Conservation (phyloP, 2,797 vertebrate species). For the Miopithecus talapoin region DNA sequence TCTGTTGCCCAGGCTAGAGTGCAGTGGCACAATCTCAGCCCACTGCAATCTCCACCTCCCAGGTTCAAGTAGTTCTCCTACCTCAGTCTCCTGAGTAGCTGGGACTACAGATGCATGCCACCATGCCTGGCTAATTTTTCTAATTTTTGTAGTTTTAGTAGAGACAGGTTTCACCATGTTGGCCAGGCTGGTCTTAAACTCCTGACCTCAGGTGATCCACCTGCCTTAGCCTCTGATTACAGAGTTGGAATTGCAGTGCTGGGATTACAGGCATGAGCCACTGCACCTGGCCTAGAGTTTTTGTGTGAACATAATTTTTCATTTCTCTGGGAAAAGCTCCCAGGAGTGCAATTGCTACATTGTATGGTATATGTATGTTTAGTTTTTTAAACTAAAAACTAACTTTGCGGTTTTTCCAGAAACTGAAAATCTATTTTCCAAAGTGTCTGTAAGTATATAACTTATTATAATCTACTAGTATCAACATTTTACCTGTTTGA, state of each 20-base stretch:
- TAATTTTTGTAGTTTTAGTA: not conserved
- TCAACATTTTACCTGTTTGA: constrained; percentile 3
- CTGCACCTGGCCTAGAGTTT: not conserved
- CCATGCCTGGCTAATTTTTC: not conserved
- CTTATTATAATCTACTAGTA: constrained; percentile 7
- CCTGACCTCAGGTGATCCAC: not conserved
- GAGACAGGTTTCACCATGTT: not conserved
- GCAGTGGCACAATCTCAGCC: not conserved
- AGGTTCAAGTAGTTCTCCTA: not conserved
- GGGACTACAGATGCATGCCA: not conserved
- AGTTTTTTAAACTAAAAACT: constrained; percentile 30
- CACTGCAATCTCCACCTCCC: not conserved
- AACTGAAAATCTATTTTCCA: not conserved
- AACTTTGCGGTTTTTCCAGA: constrained; percentile 30
- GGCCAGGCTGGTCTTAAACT: not conserved
- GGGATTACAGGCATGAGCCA: not conserved
- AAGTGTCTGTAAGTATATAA: not conserved
- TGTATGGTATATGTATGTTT: constrained; percentile 27
- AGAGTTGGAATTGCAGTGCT: not conserved
- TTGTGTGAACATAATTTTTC: constrained; percentile 12
- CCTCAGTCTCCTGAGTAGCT: not conserved
- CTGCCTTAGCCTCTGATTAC: not conserved
- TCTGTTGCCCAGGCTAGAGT: not conserved
- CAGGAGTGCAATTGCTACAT: not conserved
- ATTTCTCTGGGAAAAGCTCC: constrained; percentile 38